Evolutionary conservation across 1,140 invertebrate species (phyloP).

Genomic region (Leptinotarsa defecta): DNA sequence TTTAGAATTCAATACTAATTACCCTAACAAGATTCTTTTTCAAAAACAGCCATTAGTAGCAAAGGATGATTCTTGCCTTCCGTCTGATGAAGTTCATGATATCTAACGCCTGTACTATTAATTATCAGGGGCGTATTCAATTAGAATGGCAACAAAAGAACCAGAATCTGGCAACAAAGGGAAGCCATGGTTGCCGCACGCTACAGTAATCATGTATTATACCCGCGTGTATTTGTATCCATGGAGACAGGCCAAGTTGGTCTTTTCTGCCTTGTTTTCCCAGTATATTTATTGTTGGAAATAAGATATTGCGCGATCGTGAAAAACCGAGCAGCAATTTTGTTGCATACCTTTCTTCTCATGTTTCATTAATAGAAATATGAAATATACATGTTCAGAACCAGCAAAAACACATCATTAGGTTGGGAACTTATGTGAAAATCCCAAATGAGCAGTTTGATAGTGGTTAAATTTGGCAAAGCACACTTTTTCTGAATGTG

Average conservation of each 20-base stretch:
- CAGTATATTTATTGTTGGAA: slow-evolving; percentile 12
- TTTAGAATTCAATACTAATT: too few species aligned
- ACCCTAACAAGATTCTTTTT: too few species aligned
- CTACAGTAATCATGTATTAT: slow-evolving; percentile 34
- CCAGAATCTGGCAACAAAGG: slow-evolving; percentile 34
- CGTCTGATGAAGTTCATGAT: too few species aligned
- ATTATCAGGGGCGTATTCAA: slow-evolving; percentile 34
- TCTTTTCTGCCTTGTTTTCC: slow-evolving; percentile 1
- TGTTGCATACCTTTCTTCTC: neutral
- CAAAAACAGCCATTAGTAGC: too few species aligned
- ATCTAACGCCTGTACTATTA: slow-evolving; percentile 7
- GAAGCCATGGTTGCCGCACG: slow-evolving; percentile 34
- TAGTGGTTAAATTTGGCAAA: too few species aligned
- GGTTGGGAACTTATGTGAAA: too few species aligned
- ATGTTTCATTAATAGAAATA: neutral
- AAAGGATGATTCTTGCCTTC: too few species aligned
- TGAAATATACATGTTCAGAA: neutral
- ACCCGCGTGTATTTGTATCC: slow-evolving; percentile 31
- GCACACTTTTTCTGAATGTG: too few species aligned
- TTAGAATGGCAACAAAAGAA: slow-evolving; percentile 31
- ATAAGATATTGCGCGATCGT: slow-evolving; percentile 12
- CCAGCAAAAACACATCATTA: too few species aligned
- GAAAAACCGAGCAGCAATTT: neutral
- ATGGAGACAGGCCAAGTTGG: slow-evolving; percentile 24
- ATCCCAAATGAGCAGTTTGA: too few species aligned